Evolutionary conservation across 2,797 vertebrate species (phyloP), one percentile per base, ranked within the genome.

Genomic region (Betta splendens): DNA sequence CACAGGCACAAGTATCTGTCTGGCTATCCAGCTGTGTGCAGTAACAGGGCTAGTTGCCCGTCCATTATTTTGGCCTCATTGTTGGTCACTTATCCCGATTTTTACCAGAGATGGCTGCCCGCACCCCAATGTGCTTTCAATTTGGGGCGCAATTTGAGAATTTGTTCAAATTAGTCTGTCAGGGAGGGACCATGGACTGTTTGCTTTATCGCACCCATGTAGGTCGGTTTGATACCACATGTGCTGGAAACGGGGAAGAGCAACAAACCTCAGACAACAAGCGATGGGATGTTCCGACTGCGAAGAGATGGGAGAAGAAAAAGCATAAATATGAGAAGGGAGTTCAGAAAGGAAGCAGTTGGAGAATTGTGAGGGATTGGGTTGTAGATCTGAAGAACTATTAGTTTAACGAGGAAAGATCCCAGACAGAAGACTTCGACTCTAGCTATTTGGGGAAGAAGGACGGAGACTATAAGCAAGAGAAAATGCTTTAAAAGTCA

Each of bases 121-220:
- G 80, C 84, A 85, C 79, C 72, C 82, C 88, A 93, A 92, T 92
- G 86, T 93, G 92, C 89, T 93, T 93, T 92, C 91, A 93, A 93
- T 93, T 93, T 93, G 80, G 83, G 76, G 76, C 52, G 89, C 92
- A 93, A 93, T 93, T 92, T 92, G 91, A 93, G 91, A 92, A 93
- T 93, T 93, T 92, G 91, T 92, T 90, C 90, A 91, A 93, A 93
- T 93, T 93, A 91, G 89, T 87, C 89, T 89, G 89, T 91, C 89
- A 87, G 84, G 87, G 85, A 89, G 79, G 84, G 78, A 89, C 85
- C 65, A 56, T 43, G 84, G 85, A 91, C 87, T 89, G 87, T 92
- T 92, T 91, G 83, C 88, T 91, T 91, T 92, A 91, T 91, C 89
- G 83, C 87, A 83, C 85, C 89, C 89, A 81, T 80, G 87, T 85